phyloP scores from a whole-genome alignment of 2,888 invertebrate species.

The Tachina grossa region DNA sequence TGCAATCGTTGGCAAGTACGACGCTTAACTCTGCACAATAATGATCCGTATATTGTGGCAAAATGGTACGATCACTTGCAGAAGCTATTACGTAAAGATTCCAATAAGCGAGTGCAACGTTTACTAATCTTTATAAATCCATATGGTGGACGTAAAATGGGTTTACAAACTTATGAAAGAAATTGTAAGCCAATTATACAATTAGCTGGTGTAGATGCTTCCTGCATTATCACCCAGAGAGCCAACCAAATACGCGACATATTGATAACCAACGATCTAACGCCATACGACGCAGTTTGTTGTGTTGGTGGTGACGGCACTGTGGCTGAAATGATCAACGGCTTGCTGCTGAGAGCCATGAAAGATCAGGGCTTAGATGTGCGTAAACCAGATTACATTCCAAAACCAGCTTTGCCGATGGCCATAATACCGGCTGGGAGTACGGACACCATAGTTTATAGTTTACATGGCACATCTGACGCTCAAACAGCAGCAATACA shows the following conservation, averaged over 20 bases:
- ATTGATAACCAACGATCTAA: constrained; percentile 84
- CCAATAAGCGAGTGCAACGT: constrained; percentile 85
- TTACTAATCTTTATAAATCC: constrained; percentile 93
- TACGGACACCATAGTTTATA: constrained; percentile 91
- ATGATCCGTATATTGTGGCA: constrained; percentile 85
- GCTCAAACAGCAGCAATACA: constrained; percentile 91
- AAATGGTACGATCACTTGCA: constrained; percentile 86
- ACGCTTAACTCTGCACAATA: constrained; percentile 85
- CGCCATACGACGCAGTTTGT: constrained; percentile 87
- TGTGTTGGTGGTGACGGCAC: constrained; percentile 95
- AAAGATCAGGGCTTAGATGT: constrained; percentile 78
- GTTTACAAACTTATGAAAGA: constrained; percentile 88
- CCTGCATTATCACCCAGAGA: constrained; percentile 88
- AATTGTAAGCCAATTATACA: constrained; percentile 87
- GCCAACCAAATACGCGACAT: constrained; percentile 90
- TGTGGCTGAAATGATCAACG: constrained; percentile 91
- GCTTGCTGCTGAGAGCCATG: constrained; percentile 85
- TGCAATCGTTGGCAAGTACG: constrained; percentile 85
- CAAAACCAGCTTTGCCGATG: constrained; percentile 83
- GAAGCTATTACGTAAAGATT: constrained; percentile 76
- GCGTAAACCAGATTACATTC: constrained; percentile 79
- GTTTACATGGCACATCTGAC: constrained; percentile 91
- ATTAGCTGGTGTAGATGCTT: constrained; percentile 87
- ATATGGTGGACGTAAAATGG: constrained; percentile 90
- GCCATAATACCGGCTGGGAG: constrained; percentile 88